Evolutionary conservation across 64 coral and sea anemone genomes (phyloP), one percentile per base, ranked within the genome.

Genomic region (Montipora efflorescens): DNA sequence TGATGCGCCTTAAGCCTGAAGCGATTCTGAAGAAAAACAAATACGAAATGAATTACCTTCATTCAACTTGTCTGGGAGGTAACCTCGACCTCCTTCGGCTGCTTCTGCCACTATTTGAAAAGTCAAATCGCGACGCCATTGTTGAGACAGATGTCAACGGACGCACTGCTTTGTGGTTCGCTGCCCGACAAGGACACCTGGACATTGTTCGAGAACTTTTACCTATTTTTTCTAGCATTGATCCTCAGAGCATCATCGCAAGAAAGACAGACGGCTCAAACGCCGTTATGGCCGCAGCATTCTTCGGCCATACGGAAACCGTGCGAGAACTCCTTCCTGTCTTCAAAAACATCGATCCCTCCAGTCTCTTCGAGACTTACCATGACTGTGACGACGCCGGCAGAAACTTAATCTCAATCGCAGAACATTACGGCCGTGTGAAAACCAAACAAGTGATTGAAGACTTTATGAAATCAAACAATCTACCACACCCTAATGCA

Each of bases 81-180:
- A 71, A 20, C 16, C 67, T 71, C n/a, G 67, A 71, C 67, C 5
- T 71, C 67, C 67, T 71, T 71, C 67, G 67, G n/a, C 67, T 15
- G 67, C 67, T 71, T 71, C 16, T 71, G 16, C 67, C 67, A 71
- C 67, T 71, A 15, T 19, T 71, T 71, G 11, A 71, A 71, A 71
- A 18, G 67, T 19, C 5, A 19, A 71, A 71, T 71, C 67, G 67
- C 67, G 67, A 11, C 2, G 67, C 67, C 67, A 71, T 71, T 71
- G 67, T 19, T 19, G 67, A 71, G 67, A 20, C 67, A 71, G 67
- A 71, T 71, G 16, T 15, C 16, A 71, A 71, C 67, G 67, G 67
- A n/a, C 67, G 67, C 67, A 71, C 67, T 71, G 67, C 67, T 71
- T 71, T 71, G 67, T 71, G 67, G 67, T 71, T 71, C 67, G 67